phyloP scores from a whole-genome alignment of 2,113 vertebrate species.

The Thalassarche chlororhynchos region DNA sequence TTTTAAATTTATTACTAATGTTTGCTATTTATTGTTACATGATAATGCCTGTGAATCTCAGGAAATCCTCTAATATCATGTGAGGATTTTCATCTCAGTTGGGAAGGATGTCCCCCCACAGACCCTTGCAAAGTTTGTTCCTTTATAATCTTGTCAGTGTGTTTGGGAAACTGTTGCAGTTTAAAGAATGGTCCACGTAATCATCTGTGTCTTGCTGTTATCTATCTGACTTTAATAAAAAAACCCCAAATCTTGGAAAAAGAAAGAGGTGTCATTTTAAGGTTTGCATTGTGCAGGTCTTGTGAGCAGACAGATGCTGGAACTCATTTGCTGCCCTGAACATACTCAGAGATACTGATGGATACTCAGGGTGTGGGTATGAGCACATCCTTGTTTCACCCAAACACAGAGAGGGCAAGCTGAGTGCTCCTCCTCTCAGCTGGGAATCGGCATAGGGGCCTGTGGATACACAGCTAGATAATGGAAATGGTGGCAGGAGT shows the following conservation, averaged over 20 bases:
- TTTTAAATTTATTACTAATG: neutral
- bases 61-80: neutral
- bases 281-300: neutral
- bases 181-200: neutral
- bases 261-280: neutral
- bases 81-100: neutral
- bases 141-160: neutral
- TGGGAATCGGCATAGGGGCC: neutral
- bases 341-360: accelerated
- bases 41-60: neutral
- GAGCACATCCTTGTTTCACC: neutral
- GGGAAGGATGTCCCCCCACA: neutral
- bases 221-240: neutral
- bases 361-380: neutral
- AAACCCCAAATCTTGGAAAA: neutral
- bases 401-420: neutral
- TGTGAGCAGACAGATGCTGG: neutral
- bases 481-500: neutral
- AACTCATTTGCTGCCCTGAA: neutral
- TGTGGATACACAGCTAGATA: neutral
- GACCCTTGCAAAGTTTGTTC: neutral
- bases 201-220: neutral
- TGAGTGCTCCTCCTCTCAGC: neutral
- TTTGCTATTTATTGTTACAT: neutral
- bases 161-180: neutral